Evolutionary conservation across 2,797 vertebrate genomes (phyloP).

Genomic region (Setipinna tenuifilis): DNA sequence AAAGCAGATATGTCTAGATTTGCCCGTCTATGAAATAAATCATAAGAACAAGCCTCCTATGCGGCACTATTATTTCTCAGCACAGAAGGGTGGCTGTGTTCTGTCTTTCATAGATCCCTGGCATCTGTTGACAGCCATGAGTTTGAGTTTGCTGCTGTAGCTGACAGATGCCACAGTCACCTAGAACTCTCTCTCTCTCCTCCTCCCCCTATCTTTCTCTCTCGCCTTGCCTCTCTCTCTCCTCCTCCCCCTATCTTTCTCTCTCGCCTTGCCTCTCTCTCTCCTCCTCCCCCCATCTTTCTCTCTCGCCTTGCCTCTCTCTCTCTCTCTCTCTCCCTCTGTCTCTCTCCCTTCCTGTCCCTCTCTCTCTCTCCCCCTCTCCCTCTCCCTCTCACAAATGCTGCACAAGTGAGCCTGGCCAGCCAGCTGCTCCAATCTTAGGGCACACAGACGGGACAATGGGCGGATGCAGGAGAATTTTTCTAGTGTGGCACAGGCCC

Average conservation of each 20-base stretch:
- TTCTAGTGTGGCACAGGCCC: not conserved
- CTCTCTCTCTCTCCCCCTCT: not conserved
- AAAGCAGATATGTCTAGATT: not conserved
- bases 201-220: too few species aligned
- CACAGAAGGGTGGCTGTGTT: not conserved
- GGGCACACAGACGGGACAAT: not conserved
- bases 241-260: not conserved
- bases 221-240: too few species aligned
- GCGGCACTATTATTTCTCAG: not conserved
- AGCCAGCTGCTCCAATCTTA: not conserved
- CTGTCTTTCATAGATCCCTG: constrained; percentile 22
- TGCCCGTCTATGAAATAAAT: not conserved
- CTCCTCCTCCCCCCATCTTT: too few species aligned
- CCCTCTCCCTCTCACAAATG: not conserved
- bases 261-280: not conserved
- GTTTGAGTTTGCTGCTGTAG: constrained; percentile 33
- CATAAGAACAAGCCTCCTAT: not conserved
- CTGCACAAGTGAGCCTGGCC: not conserved
- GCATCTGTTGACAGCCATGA: constrained; percentile 47
- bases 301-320: too few species aligned
- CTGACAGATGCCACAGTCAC: constrained; percentile 30
- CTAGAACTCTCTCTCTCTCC: constrained; percentile 9
- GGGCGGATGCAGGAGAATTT: constrained; percentile 6
- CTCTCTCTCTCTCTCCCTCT: too few species aligned
- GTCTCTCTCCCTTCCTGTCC: not conserved